Conservation (phyloP, 2,113 vertebrate genomes). For the Anguilla japonica region DNA sequence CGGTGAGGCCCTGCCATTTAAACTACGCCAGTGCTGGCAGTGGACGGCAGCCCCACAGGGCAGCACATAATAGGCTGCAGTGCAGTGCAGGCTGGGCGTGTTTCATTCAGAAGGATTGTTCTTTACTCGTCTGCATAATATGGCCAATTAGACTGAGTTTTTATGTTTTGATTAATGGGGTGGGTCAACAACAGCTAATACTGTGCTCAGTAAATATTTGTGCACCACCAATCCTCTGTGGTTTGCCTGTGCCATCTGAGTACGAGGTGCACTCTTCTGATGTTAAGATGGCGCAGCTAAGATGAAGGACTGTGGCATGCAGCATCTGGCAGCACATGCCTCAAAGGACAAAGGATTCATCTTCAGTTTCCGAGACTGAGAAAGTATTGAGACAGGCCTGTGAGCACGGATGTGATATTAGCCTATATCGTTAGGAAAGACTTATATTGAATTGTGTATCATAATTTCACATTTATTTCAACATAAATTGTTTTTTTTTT, state of each 20-base stretch:
- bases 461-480: too few species aligned
- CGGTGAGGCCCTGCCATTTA: too few species aligned
- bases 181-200: too few species aligned
- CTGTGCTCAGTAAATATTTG: too few species aligned
- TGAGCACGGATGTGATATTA: not conserved
- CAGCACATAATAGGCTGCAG: not conserved
- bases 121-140: not conserved
- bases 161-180: too few species aligned
- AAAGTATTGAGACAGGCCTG: not conserved
- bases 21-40: too few species aligned
- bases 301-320: not conserved
- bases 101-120: not conserved
- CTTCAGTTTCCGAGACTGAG: not conserved
- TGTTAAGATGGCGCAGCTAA: not conserved
- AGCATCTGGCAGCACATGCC: not conserved
- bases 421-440: too few species aligned
- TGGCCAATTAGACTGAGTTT: too few species aligned
- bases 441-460: too few species aligned
- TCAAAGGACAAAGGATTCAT: not conserved
- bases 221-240: not conserved
- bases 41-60: not conserved
- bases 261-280: not conserved
- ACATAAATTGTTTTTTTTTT: too few species aligned
- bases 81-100: not conserved
- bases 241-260: not conserved